Evolutionary conservation across 1,140 invertebrate species (phyloP).

Genomic region (Formica selysi): DNA sequence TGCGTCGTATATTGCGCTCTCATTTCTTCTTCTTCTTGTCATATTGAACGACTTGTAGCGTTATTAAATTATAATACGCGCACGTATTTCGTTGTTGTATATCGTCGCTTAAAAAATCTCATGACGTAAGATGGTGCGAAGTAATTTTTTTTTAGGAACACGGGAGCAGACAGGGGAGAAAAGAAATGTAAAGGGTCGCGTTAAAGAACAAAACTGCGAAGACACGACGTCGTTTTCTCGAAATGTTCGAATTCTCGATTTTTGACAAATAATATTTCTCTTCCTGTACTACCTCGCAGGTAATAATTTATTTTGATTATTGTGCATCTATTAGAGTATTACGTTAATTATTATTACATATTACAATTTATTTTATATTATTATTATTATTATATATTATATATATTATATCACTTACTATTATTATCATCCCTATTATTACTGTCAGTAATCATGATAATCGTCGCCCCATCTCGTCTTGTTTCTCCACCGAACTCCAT

Average conservation of each 20-base stretch:
- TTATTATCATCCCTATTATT: conserved; percentile 62
- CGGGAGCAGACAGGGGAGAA: neutral
- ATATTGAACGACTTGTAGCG: neutral
- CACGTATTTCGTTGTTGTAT: conserved; percentile 34
- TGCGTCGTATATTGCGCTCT: conserved; percentile 5
- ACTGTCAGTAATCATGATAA: conserved; percentile 60
- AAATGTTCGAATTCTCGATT: conserved; percentile 37
- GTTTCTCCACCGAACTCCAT: conserved; percentile 30
- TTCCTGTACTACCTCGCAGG: conserved; percentile 42
- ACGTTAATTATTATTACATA: conserved; percentile 56
- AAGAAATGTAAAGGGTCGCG: neutral
- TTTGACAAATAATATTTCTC: conserved; percentile 32
- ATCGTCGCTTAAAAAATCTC: conserved; percentile 41
- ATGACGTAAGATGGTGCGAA: conserved; percentile 23
- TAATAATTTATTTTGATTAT: conserved; percentile 72
- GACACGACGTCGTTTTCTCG: conserved; percentile 36
- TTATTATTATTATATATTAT: conserved; percentile 63
- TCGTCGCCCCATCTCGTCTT: conserved; percentile 50
- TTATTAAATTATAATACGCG: conserved; percentile 38
- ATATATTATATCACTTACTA: conserved; percentile 63
- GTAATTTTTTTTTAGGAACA: neutral
- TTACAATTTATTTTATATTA: conserved; percentile 58
- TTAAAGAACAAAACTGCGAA: conserved; percentile 23
- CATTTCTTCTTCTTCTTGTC: conserved; percentile 42
- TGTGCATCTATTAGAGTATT: conserved; percentile 47